Percentiles rank a stretch among this genome's conserved stretches.
Evolutionary conservation across 2,888 invertebrate species (phyloP).

Genomic region (Apamea monoglypha): DNA sequence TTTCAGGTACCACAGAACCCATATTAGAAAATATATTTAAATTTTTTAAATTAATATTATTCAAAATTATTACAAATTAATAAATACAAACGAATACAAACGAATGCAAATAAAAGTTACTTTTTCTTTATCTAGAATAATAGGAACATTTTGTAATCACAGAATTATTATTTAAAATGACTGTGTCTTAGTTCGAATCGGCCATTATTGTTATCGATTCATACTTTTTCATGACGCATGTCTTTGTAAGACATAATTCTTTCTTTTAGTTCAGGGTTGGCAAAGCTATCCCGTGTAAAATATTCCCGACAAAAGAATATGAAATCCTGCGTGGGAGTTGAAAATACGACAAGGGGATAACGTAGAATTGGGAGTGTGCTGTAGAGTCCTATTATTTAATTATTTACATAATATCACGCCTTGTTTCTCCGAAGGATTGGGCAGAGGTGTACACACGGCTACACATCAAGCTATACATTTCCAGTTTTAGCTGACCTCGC

Average conservation of each 20-base stretch:
- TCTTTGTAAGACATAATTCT: slow-evolving; percentile 26
- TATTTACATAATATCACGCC: too few relatives aligned
- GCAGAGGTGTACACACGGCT: too few relatives aligned
- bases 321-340: background rate
- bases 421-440: too few relatives aligned
- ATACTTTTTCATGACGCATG: slow-evolving; percentile 10
- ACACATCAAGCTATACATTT: too few relatives aligned
- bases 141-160: slow-evolving; percentile 23
- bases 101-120: too few relatives aligned
- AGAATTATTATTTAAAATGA: slow-evolving; percentile 15
- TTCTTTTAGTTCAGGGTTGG: slow-evolving; percentile 12
- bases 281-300: background rate
- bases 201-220: slow-evolving; percentile 40
- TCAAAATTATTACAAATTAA: too few relatives aligned
- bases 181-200: slow-evolving; percentile 1
- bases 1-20: too few relatives aligned
- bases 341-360: background rate
- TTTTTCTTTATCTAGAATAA: slow-evolving; percentile 7
- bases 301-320: background rate
- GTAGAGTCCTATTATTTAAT: too few relatives aligned
- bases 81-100: too few relatives aligned
- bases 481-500: too few relatives aligned
- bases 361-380: background rate
- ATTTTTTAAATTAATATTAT: too few relatives aligned
- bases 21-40: too few relatives aligned